Base-by-base conservation (phyloP, 2,113 vertebrate species). In the Nibea albiflora region DNA sequence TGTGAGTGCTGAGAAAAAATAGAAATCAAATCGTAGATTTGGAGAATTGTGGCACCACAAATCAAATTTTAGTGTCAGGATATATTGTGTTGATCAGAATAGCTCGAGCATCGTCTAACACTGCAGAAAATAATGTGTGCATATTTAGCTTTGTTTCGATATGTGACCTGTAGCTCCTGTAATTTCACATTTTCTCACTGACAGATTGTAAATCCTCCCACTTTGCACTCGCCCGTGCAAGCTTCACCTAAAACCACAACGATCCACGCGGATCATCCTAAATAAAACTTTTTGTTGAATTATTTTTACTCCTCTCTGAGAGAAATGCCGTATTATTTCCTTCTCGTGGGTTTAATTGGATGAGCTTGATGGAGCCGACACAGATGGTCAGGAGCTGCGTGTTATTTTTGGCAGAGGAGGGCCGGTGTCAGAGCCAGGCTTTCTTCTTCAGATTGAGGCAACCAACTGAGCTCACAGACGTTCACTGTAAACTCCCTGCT, bases 321-420 rank as follows among this genome's bases (percentile, higher is more conserved):
- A 24, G 31, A 35, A 71, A 20, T n/a, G 76, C 61, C 19, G 49
- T 66, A 19, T 68, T 54, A 46, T 77, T 84, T 60, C 68, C 22
- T 49, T 20, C 4, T 65, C 1, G 39, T 54, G 57, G 75, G 24
- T 83, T 62, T 53, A 78, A 24, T 44, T 50, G 66, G 31, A 42
- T 9, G 31, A 44, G 12, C 66, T 39, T 73, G 62, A 19, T 46
- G 73, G 58, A 76, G 52, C 70, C 9, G 52, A 66, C 68, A 85
- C 86, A 80, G 86, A 90, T 89, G 86, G 87, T 67, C 53, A 58
- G 65, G 39, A 76, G 50, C 61, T 61, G 79, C 47, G 6, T 82
- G 88, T 61, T 89, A 80, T 76, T 85, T 69, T 84, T 90, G 85
- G 78, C 80, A 86, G 75, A 68, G 14, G 35, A 69, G 66, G 28